A percentile compares a stretch with the other conserved stretches of the same genome.
phyloP scores from a whole-genome alignment of 2,113 vertebrate genomes.

The Oreocharis arfaki region DNA sequence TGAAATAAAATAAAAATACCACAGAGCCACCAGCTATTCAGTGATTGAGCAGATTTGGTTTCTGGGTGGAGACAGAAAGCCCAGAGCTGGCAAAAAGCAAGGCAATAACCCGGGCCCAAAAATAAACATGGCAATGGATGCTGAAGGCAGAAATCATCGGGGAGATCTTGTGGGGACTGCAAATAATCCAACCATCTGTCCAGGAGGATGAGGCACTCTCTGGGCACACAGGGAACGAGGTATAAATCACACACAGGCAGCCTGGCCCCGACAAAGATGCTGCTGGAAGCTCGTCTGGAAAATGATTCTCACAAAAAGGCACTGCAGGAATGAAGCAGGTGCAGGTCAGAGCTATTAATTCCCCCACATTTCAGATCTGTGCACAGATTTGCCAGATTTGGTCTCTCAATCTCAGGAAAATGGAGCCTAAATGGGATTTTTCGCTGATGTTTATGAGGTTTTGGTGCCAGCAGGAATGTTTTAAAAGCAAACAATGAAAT shows the following conservation, averaged over 20 bases:
- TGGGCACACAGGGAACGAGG: neutral
- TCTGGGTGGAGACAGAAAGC: neutral
- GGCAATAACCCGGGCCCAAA: neutral
- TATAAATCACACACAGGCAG: neutral
- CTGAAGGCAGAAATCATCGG: neutral
- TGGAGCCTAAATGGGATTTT: neutral
- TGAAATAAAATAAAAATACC: neutral
- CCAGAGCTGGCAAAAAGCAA: neutral
- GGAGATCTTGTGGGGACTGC: neutral
- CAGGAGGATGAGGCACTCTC: neutral
- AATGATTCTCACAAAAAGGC: neutral
- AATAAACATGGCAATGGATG: neutral
- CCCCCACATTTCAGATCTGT: neutral
- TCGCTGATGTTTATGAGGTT: neutral
- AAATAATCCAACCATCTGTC: conserved; percentile 37
- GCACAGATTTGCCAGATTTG: neutral
- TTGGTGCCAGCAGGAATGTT: neutral
- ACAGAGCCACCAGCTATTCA: neutral
- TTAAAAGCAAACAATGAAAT: neutral
- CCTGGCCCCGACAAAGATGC: neutral
- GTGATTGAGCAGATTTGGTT: neutral
- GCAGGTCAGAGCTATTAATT: neutral
- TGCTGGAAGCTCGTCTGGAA: neutral
- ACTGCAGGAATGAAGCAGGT: neutral
- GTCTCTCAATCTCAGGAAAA: neutral